A percentile compares a stretch with the other conserved stretches of the same genome.
Conservation (phyloP, 1,140 invertebrate species). For the Brachionus rubens region DNA sequence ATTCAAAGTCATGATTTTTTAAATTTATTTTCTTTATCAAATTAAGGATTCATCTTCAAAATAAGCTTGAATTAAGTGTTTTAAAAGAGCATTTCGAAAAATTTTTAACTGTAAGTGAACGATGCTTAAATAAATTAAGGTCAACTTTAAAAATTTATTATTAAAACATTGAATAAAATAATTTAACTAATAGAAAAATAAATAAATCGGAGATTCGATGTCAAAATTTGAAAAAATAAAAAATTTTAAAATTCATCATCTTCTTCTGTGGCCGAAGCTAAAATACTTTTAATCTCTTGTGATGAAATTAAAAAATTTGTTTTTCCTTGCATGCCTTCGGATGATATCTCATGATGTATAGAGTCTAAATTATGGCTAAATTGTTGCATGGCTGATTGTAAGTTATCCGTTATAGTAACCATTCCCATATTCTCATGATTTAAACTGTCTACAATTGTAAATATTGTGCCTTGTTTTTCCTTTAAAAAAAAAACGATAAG, state of each 20-base stretch:
- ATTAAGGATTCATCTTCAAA: too few species aligned
- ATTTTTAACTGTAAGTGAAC: too few species aligned
- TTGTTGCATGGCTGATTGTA: constrained; percentile 56
- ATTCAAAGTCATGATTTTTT: too few species aligned
- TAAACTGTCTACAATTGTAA: constrained; percentile 58
- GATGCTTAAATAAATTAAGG: background rate
- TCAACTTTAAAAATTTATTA: background rate
- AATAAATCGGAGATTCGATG: background rate
- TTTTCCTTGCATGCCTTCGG: constrained; percentile 60
- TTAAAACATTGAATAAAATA: too few species aligned
- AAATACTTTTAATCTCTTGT: constrained; percentile 57
- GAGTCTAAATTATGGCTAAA: constrained; percentile 58
- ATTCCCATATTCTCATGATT: constrained; percentile 59
- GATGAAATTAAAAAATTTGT: constrained; percentile 60
- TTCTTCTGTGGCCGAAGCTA: constrained; percentile 49
- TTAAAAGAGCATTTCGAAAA: too few species aligned
- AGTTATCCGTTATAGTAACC: constrained; percentile 58
- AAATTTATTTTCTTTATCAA: too few species aligned
- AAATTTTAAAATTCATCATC: background rate
- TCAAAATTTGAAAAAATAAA: background rate
- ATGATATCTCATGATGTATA: constrained; percentile 60
- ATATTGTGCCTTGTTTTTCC: constrained; percentile 60
- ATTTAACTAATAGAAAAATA: too few species aligned
- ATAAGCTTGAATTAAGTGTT: too few species aligned
- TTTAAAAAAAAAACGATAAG: constrained; percentile 48